Percentiles rank a stretch among this genome's conserved stretches.
Evolutionary conservation across 2,888 invertebrate genomes (phyloP).

Genomic region (Tenthredo mesomela): DNA sequence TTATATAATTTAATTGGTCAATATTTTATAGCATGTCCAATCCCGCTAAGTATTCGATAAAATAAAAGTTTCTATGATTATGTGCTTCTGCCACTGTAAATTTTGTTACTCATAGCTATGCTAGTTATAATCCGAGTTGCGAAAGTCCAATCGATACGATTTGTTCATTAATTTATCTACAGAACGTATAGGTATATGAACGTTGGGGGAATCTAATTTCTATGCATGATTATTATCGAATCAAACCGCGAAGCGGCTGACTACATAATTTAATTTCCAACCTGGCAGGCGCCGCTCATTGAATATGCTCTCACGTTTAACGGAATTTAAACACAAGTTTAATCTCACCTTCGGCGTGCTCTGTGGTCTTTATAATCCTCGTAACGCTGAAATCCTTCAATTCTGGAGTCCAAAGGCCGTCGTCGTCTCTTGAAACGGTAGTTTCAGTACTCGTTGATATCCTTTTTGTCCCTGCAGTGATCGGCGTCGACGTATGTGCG

Average conservation of each 20-base stretch:
- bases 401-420: not conserved
- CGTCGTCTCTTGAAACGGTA: not conserved
- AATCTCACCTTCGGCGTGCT: conserved; percentile 11
- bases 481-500: not conserved
- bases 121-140: not conserved
- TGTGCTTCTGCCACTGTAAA: not conserved
- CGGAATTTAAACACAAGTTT: not conserved
- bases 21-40: not conserved
- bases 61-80: conserved; percentile 5
- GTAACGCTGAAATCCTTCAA: not conserved
- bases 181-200: not conserved
- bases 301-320: not conserved
- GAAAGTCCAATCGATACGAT: not conserved
- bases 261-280: not conserved
- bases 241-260: not conserved
- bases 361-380: not conserved
- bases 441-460: not conserved
- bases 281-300: not conserved
- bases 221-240: conserved; percentile 1
- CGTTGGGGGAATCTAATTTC: not conserved
- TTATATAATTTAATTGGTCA: not conserved
- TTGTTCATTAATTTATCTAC: not conserved
- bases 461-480: not conserved
- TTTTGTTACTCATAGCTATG: not conserved
- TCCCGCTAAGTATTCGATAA: not conserved